These are phyloP conservation scores for Lophotis ruficrista DNA, from an alignment of 2,113 vertebrate species.

Conservation along the genomic window DNA sequence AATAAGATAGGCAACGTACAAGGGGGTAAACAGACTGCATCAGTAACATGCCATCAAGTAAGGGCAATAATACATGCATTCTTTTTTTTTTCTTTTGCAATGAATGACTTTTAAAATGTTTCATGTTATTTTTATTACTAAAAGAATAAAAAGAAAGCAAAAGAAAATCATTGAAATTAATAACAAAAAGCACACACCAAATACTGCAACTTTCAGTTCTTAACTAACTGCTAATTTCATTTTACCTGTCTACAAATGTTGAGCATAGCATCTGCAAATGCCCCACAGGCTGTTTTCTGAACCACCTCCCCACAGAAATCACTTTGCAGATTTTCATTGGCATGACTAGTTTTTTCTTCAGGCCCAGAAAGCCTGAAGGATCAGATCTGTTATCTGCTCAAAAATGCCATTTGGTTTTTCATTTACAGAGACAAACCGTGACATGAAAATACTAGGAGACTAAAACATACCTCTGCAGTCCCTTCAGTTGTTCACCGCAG, in stretches of 20 bases:
- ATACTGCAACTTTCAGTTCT: background rate
- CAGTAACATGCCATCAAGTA: background rate
- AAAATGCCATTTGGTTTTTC: background rate
- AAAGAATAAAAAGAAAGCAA: background rate
- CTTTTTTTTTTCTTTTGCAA: background rate
- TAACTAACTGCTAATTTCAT: background rate
- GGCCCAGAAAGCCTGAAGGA: constrained; percentile 24
- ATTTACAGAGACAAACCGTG: constrained; percentile 6
- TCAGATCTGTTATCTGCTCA: constrained; percentile 5
- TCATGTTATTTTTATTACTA: background rate
- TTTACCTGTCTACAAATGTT: background rate
- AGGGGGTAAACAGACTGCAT: background rate
- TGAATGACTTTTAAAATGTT: background rate
- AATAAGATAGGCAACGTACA: background rate
- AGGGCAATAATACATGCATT: background rate
- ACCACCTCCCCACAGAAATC: background rate
- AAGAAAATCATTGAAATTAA: background rate
- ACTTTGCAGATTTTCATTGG: background rate
- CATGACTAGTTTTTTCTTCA: background rate
- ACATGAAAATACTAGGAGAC: background rate
- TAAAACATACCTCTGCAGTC: background rate
- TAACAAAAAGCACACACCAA: background rate
- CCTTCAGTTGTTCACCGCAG: background rate
- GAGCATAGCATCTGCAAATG: background rate
- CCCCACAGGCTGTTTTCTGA: constrained; percentile 3